Conservation (phyloP, 2,113 vertebrate species). For the Gopherus flavomarginatus region DNA sequence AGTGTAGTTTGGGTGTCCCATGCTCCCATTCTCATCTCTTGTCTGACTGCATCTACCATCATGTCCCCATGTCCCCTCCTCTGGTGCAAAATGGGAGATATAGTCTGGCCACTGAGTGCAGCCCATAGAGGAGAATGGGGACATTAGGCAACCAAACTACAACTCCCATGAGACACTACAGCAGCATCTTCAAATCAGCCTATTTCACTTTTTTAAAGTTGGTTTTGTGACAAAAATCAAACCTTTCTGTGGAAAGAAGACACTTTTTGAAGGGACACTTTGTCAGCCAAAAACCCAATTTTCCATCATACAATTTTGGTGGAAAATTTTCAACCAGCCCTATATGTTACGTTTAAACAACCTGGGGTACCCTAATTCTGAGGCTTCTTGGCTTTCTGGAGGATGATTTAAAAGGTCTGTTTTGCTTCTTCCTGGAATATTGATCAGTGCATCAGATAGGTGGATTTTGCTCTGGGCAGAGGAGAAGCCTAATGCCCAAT, state of each 20-base stretch:
- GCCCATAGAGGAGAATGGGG: not conserved
- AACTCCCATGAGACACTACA: not conserved
- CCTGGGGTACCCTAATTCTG: not conserved
- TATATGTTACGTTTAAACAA: not conserved
- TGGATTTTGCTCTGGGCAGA: not conserved
- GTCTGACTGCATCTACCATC: not conserved
- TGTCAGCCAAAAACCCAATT: not conserved
- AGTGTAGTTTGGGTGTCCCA: not conserved
- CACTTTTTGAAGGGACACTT: not conserved
- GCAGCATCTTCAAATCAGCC: not conserved
- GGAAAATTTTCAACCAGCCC: not conserved
- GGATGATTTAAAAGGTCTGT: not conserved
- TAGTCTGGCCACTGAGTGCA: not conserved
- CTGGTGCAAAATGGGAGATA: not conserved
- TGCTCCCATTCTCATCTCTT: not conserved
- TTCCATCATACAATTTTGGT: not conserved
- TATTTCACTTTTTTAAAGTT: too few species aligned
- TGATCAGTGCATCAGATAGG: not conserved
- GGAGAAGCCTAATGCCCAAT: constrained; percentile 68
- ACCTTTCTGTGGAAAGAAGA: not conserved
- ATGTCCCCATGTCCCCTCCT: not conserved
- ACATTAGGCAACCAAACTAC: not conserved
- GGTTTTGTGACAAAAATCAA: not conserved
- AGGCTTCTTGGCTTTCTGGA: not conserved
- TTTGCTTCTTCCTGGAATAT: not conserved